phyloP scores from a whole-genome alignment of 2,888 invertebrate genomes.

The Chrysopilus asiliformis region DNA sequence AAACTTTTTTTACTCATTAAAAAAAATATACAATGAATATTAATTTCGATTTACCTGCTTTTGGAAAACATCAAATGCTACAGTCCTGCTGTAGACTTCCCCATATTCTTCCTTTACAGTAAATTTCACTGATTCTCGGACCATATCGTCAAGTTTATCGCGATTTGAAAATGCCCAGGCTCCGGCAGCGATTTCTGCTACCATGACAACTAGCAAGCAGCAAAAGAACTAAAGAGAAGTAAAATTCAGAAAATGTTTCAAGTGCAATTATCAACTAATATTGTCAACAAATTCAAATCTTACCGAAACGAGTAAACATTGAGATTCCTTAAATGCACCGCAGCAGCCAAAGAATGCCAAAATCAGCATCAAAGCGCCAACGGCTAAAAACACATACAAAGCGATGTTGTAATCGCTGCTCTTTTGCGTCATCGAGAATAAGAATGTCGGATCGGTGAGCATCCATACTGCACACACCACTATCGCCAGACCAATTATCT shows the following conservation, averaged over 20 bases:
- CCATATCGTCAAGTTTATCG: slow-evolving; percentile 49
- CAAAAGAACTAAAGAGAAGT: slow-evolving; percentile 72
- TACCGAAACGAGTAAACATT: slow-evolving; percentile 62
- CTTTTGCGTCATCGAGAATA: slow-evolving; percentile 53
- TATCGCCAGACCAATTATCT: slow-evolving; percentile 59
- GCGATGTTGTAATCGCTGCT: slow-evolving; percentile 48
- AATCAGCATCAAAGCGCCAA: slow-evolving; percentile 57
- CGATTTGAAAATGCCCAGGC: slow-evolving; percentile 63
- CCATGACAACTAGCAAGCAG: slow-evolving; percentile 60
- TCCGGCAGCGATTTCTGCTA: slow-evolving; percentile 63
- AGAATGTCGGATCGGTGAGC: slow-evolving; percentile 58
- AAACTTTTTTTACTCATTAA: slow-evolving; percentile 2
- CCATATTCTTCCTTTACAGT: slow-evolving; percentile 53
- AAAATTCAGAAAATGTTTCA: too few species aligned
- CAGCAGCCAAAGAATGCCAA: slow-evolving; percentile 74
- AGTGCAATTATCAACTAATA: too few species aligned
- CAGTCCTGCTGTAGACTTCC: slow-evolving; percentile 40
- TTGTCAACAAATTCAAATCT: too few species aligned
- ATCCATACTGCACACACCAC: slow-evolving; percentile 64
- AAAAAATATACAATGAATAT: neutral
- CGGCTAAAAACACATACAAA: slow-evolving; percentile 55
- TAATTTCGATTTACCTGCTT: slow-evolving; percentile 39
- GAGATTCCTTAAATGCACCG: slow-evolving; percentile 65
- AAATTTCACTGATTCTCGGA: slow-evolving; percentile 46
- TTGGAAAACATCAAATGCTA: slow-evolving; percentile 57